Evolutionary conservation across 2,888 invertebrate genomes (phyloP).

Genomic region (Malacosoma neustria): DNA sequence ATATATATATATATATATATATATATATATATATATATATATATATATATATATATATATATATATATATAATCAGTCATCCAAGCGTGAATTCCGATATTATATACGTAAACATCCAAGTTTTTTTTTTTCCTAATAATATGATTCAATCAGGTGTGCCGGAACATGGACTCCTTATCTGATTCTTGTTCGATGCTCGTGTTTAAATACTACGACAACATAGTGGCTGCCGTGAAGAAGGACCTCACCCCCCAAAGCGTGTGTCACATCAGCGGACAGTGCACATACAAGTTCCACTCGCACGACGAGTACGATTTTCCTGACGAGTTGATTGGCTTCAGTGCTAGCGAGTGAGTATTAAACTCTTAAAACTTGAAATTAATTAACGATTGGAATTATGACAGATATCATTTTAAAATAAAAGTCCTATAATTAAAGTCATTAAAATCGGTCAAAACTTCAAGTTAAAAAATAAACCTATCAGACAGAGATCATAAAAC

Average conservation of each 20-base stretch:
- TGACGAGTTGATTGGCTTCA: slow-evolving; percentile 69
- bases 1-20: no score
- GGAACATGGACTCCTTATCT: slow-evolving; percentile 80
- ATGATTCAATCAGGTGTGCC: slow-evolving; percentile 81
- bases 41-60: background rate
- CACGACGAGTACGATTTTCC: slow-evolving; percentile 76
- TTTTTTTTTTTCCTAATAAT: no score
- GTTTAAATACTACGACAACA: slow-evolving; percentile 82
- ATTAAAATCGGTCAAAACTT: no score
- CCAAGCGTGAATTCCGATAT: no score
- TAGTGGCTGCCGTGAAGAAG: slow-evolving; percentile 76
- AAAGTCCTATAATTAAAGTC: no score
- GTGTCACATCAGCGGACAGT: slow-evolving; percentile 86
- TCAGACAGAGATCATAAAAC: no score
- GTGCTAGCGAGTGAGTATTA: slow-evolving; percentile 64
- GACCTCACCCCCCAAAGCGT: slow-evolving; percentile 78
- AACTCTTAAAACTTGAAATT: background rate
- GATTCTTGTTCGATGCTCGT: slow-evolving; percentile 87
- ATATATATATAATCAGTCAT: background rate
- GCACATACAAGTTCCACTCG: slow-evolving; percentile 78
- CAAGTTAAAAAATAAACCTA: no score
- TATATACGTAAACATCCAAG: no score
- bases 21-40: no score
- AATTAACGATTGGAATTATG: background rate
- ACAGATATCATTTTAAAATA: slow-evolving; percentile 1